Evolutionary conservation across 2,888 invertebrate genomes (phyloP).

Genomic region (Pyrrhia umbra): DNA sequence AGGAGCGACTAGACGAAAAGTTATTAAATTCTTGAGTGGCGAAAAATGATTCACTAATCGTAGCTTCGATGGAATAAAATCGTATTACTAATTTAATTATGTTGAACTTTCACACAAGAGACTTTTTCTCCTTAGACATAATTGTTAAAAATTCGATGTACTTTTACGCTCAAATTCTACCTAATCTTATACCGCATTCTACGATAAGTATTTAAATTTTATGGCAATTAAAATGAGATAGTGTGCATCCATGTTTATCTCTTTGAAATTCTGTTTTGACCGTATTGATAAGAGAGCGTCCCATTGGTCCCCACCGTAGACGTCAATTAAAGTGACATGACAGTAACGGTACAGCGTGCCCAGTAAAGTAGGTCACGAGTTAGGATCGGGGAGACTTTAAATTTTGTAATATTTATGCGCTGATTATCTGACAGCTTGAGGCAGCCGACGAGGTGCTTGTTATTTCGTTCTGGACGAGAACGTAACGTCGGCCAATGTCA

Average conservation of each 20-base stretch:
- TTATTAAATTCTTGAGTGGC: conserved; percentile 39
- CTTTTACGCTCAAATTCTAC: neutral
- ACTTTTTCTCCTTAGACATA: too few relatives aligned
- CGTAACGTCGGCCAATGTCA: conserved; percentile 8
- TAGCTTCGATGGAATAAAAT: conserved; percentile 17
- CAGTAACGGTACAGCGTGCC: conserved; percentile 51
- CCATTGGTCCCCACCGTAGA: conserved; percentile 38
- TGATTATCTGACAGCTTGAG: conserved; percentile 40
- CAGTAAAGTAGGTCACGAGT: conserved; percentile 61
- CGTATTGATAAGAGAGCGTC: conserved; percentile 27
- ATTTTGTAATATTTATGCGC: conserved; percentile 48
- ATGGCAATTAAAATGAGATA: conserved; percentile 50
- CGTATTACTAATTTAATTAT: conserved; percentile 13
- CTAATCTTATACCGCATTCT: conserved; percentile 2
- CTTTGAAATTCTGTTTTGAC: conserved; percentile 26
- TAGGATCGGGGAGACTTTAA: conserved; percentile 42
- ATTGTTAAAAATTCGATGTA: neutral
- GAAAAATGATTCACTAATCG: conserved; percentile 30
- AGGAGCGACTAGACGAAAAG: conserved; percentile 38
- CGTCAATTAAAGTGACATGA: conserved; percentile 58
- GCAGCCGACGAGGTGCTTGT: conserved; percentile 25
- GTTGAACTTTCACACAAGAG: conserved; percentile 19
- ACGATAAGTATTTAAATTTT: conserved; percentile 45
- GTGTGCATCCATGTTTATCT: conserved; percentile 33
- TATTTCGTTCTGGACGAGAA: conserved; percentile 6